Percentiles rank a stretch among this genome's conserved stretches.
These are phyloP conservation scores for Clarias platycephalus DNA, from an alignment of 2,797 vertebrate species.

Conservation along the genomic window DNA sequence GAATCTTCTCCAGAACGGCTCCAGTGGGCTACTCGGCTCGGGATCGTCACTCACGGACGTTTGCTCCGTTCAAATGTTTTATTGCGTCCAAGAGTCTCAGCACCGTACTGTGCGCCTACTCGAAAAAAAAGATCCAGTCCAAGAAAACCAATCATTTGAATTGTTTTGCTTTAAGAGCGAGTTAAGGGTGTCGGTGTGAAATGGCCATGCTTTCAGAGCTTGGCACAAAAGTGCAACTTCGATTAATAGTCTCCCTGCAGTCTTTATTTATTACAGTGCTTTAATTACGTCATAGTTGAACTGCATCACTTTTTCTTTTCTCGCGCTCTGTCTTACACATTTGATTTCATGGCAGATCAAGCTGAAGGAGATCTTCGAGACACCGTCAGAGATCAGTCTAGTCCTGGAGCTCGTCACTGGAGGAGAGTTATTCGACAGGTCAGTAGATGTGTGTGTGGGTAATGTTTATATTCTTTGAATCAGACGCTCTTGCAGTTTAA, in stretches of 20 bases:
- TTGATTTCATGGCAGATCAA: slow-evolving; percentile 75
- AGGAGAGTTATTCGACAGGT: slow-evolving; percentile 88
- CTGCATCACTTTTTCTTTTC: background rate
- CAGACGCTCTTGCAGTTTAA: background rate
- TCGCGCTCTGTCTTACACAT: background rate
- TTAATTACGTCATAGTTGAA: slow-evolving; percentile 14
- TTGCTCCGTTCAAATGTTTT: too few relatives aligned
- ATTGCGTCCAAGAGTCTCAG: too few relatives aligned
- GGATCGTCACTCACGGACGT: too few relatives aligned
- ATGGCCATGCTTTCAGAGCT: background rate
- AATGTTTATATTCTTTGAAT: background rate
- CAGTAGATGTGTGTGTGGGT: slow-evolving; percentile 46
- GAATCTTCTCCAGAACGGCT: too few relatives aligned
- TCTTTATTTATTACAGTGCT: slow-evolving; percentile 14
- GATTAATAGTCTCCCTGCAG: background rate
- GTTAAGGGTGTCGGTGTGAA: background rate
- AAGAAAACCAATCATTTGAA: background rate
- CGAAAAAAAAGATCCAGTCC: background rate
- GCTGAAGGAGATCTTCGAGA: slow-evolving; percentile 90
- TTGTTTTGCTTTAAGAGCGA: background rate
- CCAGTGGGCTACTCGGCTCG: too few relatives aligned
- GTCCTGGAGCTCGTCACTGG: slow-evolving; percentile 85
- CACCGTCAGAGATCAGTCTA: slow-evolving; percentile 83
- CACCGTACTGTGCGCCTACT: too few relatives aligned
- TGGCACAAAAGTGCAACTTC: background rate